phyloP scores from a whole-genome alignment of 2,113 vertebrate species.

The Phainopepla nitens region DNA sequence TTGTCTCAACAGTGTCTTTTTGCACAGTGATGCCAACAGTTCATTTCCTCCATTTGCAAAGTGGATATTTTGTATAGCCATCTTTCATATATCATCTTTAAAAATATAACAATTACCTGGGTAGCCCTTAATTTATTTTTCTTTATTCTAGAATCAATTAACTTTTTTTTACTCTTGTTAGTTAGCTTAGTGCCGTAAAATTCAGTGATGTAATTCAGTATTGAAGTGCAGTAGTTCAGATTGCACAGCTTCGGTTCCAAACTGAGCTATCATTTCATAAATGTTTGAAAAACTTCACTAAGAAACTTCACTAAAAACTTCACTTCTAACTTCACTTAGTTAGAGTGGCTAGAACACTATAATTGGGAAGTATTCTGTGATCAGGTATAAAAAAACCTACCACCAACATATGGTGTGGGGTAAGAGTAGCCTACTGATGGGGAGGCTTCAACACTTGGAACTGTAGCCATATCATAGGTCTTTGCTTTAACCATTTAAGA shows the following conservation, averaged over 20 bases:
- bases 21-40: background rate
- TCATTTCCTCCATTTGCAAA: background rate
- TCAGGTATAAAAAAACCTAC: background rate
- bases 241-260: background rate
- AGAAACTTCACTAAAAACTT: too few species aligned
- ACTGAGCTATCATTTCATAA: background rate
- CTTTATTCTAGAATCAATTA: background rate
- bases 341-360: background rate
- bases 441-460: background rate
- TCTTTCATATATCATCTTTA: background rate
- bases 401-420: background rate
- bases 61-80: background rate
- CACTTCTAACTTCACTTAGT: too few species aligned
- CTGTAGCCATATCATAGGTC: background rate
- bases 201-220: background rate
- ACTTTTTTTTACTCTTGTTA: background rate
- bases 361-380: background rate
- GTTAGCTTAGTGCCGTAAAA: background rate
- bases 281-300: background rate
- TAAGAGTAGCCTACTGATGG: background rate
- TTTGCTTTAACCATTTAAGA: background rate
- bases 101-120: background rate
- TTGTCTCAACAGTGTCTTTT: background rate
- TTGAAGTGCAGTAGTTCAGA: background rate
- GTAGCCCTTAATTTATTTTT: background rate